Base-by-base conservation (phyloP, 35 echinoderm and acorn worm genomes). In the Acanthaster planci region DNA sequence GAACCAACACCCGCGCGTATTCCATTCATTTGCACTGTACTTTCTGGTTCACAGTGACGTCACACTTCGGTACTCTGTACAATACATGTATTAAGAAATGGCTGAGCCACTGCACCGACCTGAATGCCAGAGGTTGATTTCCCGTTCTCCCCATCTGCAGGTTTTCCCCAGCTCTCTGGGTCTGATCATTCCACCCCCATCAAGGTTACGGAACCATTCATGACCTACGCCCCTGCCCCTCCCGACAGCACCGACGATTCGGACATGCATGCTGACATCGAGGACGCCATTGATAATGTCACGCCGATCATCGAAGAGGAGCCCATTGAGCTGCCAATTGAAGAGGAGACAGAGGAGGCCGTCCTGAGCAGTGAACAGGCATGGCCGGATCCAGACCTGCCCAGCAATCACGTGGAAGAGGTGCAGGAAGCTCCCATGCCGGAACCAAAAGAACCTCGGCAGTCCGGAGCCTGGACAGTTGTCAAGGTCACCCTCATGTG, bases 221-320 rank as follows among this genome's bases (percentile, higher is more conserved):
- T 83, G 29, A 56, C 54, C 34, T 83, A 58, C 56, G 81, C 53
- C 34, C 53, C 53, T 38, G 81, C 81, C n/a, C 81, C 81, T 34
- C 34, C 53, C 26, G 81, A 83, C n/a, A 83, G 81, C 81, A 83
- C 81, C 27, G 56, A 53, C 19, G 54, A 37, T 31, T 83, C 81
- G 35, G 44, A 83, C 38, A 57, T 51, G 4, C 81, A 58, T 40
- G 32, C 56, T 12, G 81, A 83, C 32, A 58, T 22, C 38, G 81
- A 59, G 18, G 81, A 83, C 53, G 38, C 59, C 51, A 38, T 83
- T 0, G 81, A 83, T 36, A 53, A 12, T 60, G 35, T 38, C 51
- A 83, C 53, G 15, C 51, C 53, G 9, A 58, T 35, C 30, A 83
- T 58, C 53, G 37, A 60, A 60, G 51, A 35, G 34, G 76, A 31